These are phyloP conservation scores for Caenorhabditis afra DNA, from an alignment of 2,888 invertebrate species.

Conservation along the genomic window DNA sequence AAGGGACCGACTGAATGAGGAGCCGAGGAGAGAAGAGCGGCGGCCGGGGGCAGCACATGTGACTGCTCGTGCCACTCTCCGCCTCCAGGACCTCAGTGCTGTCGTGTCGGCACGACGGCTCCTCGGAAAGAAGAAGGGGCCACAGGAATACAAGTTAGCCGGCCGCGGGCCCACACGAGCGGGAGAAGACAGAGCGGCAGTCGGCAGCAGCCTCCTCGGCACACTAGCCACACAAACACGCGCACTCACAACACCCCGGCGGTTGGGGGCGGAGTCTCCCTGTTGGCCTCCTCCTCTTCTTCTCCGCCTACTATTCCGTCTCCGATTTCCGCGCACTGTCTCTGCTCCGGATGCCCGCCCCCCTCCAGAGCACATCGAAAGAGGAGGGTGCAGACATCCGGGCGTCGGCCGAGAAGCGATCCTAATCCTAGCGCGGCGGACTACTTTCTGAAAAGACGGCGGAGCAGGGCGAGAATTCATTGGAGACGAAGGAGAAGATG, in stretches of 20 bases:
- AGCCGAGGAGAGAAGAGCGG: slow-evolving; percentile 15
- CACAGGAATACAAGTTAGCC: slow-evolving; percentile 14
- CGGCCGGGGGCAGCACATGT: slow-evolving; percentile 10
- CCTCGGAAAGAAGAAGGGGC: background rate
- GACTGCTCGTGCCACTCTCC: slow-evolving; percentile 16
- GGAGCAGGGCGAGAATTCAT: slow-evolving; percentile 4
- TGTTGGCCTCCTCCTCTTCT: background rate
- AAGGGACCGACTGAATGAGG: slow-evolving; percentile 24
- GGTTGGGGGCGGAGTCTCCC: slow-evolving; percentile 24
- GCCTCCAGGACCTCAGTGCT: slow-evolving; percentile 10
- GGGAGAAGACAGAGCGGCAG: slow-evolving; percentile 8
- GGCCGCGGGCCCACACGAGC: background rate
- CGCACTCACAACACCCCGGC: slow-evolving; percentile 24
- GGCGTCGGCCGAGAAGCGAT: slow-evolving; percentile 13
- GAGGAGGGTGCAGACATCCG: slow-evolving; percentile 23
- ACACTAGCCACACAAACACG: slow-evolving; percentile 28
- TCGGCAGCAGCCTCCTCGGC: slow-evolving; percentile 11
- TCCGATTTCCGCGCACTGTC: slow-evolving; percentile 14
- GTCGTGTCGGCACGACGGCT: slow-evolving; percentile 2
- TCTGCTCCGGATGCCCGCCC: slow-evolving; percentile 41
- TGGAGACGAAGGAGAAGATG: slow-evolving; percentile 1
- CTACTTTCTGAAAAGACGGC: slow-evolving; percentile 33
- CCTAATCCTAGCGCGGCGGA: slow-evolving; percentile 39
- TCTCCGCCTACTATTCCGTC: slow-evolving; percentile 24
- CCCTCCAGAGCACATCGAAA: slow-evolving; percentile 25